phyloP scores from a whole-genome alignment of 2,797 vertebrate species.

The Prunella strophiata region DNA sequence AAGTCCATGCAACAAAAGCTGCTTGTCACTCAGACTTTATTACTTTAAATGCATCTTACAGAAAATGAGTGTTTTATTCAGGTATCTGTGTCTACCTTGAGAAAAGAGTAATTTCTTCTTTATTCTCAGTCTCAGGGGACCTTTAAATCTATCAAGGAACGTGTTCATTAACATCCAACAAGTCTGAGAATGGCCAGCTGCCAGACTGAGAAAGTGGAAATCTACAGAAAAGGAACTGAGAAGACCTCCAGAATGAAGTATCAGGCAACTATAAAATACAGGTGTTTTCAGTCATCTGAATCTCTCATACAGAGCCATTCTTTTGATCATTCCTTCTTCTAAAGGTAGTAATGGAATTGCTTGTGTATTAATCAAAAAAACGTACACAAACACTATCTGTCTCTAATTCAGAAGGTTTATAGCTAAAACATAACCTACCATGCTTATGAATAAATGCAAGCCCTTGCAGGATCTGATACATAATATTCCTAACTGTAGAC shows the following conservation, averaged over 20 bases:
- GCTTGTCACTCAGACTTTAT: background rate
- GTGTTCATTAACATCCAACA: background rate
- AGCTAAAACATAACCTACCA: slow-evolving; percentile 67
- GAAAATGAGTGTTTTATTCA: background rate
- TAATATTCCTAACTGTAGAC: slow-evolving; percentile 82
- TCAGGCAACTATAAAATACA: background rate
- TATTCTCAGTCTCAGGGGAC: background rate
- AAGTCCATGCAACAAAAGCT: background rate
- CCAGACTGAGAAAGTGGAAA: background rate
- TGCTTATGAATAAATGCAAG: slow-evolving; percentile 85
- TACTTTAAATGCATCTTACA: background rate
- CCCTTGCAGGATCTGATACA: slow-evolving; percentile 86
- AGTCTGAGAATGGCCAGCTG: background rate
- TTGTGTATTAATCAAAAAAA: background rate
- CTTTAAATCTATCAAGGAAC: background rate
- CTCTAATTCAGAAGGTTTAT: background rate
- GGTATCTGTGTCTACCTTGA: background rate
- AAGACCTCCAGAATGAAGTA: background rate
- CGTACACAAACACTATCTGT: background rate
- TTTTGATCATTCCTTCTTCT: background rate
- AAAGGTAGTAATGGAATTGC: background rate
- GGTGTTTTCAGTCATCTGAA: background rate
- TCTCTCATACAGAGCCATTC: background rate
- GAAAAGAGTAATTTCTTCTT: background rate
- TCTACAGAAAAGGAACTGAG: background rate